phyloP scores from a whole-genome alignment of 2,888 invertebrate species.

The Odontomyia ornata region DNA sequence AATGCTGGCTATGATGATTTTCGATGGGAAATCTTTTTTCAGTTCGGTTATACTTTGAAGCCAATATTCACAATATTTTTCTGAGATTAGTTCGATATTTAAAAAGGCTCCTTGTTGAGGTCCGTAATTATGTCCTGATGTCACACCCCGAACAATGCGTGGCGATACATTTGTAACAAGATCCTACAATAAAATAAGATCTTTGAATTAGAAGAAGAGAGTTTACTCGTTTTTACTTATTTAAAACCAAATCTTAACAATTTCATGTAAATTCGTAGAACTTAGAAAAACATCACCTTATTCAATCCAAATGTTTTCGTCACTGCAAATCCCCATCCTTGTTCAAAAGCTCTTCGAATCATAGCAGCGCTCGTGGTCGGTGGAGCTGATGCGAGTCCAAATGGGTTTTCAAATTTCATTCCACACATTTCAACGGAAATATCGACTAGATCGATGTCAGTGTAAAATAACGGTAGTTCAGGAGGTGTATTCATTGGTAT shows the following conservation, averaged over 20 bases:
- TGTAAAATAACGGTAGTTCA: constrained; percentile 88
- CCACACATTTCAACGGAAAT: constrained; percentile 93
- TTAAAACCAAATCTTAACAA: too few relatives aligned
- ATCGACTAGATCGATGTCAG: constrained; percentile 93
- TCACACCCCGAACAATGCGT: constrained; percentile 92
- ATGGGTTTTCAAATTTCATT: constrained; percentile 93
- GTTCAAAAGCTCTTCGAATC: constrained; percentile 93
- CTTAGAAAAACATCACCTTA: too few relatives aligned
- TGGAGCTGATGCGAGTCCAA: constrained; percentile 96
- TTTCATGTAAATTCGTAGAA: too few relatives aligned
- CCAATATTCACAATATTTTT: constrained; percentile 96
- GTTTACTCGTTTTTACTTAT: too few relatives aligned
- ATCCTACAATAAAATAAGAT: constrained; percentile 70
- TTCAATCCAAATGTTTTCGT: constrained; percentile 96
- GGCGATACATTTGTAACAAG: constrained; percentile 97
- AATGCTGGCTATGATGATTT: constrained; percentile 93
- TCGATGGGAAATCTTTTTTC: constrained; percentile 89
- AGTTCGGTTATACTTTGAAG: constrained; percentile 85
- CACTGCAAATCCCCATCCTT: constrained; percentile 97
- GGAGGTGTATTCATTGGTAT: constrained; percentile 72
- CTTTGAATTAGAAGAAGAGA: too few relatives aligned
- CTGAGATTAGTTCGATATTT: constrained; percentile 98
- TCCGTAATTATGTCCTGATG: constrained; percentile 89
- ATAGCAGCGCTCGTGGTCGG: constrained; percentile 94
- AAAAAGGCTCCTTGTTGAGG: constrained; percentile 97